Conservation (phyloP, 2,113 vertebrate genomes). For the Pseudopodoces humilis region DNA sequence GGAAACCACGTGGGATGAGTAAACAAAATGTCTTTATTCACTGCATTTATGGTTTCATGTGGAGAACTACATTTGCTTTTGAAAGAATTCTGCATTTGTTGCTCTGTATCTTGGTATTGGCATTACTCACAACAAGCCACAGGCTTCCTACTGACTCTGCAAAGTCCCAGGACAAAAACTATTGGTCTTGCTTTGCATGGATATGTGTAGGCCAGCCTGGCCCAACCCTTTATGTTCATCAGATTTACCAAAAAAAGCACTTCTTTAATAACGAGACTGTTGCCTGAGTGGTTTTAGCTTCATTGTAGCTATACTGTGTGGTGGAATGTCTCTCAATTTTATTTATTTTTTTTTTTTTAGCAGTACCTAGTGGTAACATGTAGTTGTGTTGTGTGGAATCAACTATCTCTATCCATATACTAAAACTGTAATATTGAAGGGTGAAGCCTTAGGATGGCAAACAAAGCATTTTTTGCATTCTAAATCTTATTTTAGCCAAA, state of each 20-base stretch:
- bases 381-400: not conserved
- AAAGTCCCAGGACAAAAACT: not conserved
- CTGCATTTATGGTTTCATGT: not conserved
- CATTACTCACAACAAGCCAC: not conserved
- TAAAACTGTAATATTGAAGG: not conserved
- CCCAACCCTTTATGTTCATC: not conserved
- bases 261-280: accelerated
- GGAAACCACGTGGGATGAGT: not conserved
- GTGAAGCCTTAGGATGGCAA: not conserved
- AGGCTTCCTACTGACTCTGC: not conserved
- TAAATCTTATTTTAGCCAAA: not conserved
- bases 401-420: not conserved
- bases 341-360: not conserved
- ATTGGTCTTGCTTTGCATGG: not conserved
- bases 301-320: not conserved
- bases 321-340: not conserved
- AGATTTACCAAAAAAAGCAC: not conserved
- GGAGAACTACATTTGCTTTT: not conserved
- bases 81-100: not conserved
- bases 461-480: not conserved
- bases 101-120: not conserved
- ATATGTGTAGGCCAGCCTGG: not conserved
- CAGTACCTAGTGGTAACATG: not conserved
- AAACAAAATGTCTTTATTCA: not conserved
- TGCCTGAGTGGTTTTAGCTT: not conserved